These are phyloP conservation scores for Eutolmus rufibarbis DNA, from an alignment of 2,888 invertebrate species.

Conservation along the genomic window DNA sequence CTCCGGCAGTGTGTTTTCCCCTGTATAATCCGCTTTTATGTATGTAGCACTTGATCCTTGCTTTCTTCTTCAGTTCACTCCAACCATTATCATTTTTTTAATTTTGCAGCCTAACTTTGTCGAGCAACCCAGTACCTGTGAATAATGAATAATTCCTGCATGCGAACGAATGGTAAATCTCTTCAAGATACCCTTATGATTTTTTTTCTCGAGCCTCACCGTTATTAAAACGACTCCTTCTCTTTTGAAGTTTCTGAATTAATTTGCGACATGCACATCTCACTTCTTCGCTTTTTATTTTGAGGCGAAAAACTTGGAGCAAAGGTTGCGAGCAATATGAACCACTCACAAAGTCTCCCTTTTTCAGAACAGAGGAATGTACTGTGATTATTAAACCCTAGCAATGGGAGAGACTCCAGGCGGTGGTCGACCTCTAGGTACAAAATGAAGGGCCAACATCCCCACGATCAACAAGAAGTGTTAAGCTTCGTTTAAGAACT, in stretches of 20 bases:
- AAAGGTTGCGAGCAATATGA: not conserved
- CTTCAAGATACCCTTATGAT: not conserved
- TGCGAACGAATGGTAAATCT: not conserved
- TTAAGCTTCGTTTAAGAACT: not conserved
- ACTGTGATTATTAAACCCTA: slow-evolving; percentile 57
- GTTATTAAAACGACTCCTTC: not conserved
- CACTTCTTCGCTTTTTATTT: not conserved
- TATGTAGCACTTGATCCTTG: slow-evolving; percentile 37
- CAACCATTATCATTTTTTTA: slow-evolving; percentile 25
- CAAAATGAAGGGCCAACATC: not conserved
- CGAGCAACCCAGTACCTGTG: slow-evolving; percentile 56
- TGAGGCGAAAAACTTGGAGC: not conserved
- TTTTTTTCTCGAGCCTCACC: not conserved
- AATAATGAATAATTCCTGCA: slow-evolving; percentile 24
- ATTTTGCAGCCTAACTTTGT: slow-evolving; percentile 56
- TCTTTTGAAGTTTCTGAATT: not conserved
- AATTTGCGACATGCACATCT: not conserved
- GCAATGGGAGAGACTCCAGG: slow-evolving; percentile 46
- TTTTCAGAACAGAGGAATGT: slow-evolving; percentile 59
- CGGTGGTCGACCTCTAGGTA: not conserved
- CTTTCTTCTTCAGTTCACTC: slow-evolving; percentile 20
- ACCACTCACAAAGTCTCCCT: not conserved
- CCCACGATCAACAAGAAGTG: not conserved
- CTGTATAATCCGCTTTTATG: slow-evolving; percentile 46
- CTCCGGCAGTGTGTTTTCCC: slow-evolving; percentile 17